Evolutionary conservation across 1,140 invertebrate genomes (phyloP), one percentile per base, ranked within the genome.

Genomic region (Pachyrhynchus sulphureomaculatus): DNA sequence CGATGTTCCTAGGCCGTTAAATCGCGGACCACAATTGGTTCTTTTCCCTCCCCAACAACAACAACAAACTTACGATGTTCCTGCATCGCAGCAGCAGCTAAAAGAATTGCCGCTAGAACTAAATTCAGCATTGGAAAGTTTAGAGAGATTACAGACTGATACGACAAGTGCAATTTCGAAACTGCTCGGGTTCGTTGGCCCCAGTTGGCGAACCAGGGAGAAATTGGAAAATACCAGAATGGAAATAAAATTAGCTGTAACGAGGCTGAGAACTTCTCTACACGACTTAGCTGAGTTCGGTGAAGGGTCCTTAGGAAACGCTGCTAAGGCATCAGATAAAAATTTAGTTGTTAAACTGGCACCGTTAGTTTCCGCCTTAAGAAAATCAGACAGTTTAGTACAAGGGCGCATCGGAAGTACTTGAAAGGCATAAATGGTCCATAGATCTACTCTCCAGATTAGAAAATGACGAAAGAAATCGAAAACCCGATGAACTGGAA

Each of bases 211-310:
- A 70, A 83, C 81, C 29, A 83, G 82, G 47, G 84, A 88, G 23
- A 87, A 86, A 70, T 79, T 95, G 54, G 87, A 62, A 15, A 55
- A 48, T 18, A 55, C 41, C n/a, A 34, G 48, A 4, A 85, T 90
- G 78, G 91, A 95, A 66, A 85, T 95, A 8, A 89, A 90, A 77
- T 78, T 90, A 44, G 85, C 88, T 5, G 89, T 89, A 18, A 81
- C 86, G 2, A 81, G 88, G 52, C 78, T 96, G 2, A 82, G 87
- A 58, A 87, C 88, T 4, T 87, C 88, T 1, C 75, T 95, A 5
- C 87, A 91, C 68, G 91, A 95, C 75, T 84, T 96, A 41, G 83
- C 91, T 0, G 89, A 93, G 62, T 96, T 96, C 75, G 86, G 90
- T 0, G 89, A 93, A 76, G 92, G 93, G 32, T 85, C 92, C 8